Conservation (phyloP, 1,140 invertebrate species). For the Diorhabda sublineata region DNA sequence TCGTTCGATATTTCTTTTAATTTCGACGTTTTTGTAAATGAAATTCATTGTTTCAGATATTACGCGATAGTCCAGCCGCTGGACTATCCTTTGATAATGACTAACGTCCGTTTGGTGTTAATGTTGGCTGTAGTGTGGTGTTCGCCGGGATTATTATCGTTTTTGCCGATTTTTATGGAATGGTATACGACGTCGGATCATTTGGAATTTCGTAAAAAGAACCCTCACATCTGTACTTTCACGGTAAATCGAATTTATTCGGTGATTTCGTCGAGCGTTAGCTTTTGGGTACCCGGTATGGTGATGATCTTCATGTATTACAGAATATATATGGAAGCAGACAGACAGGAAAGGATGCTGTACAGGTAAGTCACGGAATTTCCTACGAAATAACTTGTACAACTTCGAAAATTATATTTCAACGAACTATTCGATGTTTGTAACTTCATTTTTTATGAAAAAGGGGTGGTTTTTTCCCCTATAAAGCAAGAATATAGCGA, state of each 20-base stretch:
- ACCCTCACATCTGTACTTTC: conserved; percentile 79
- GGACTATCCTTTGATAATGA: conserved; percentile 87
- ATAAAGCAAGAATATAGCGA: neutral
- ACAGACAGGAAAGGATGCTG: conserved; percentile 85
- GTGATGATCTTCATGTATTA: conserved; percentile 95
- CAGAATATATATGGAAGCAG: conserved; percentile 86
- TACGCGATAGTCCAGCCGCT: conserved; percentile 86
- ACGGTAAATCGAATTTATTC: conserved; percentile 87
- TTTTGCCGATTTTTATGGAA: conserved; percentile 90
- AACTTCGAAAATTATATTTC: too few relatives aligned
- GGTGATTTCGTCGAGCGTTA: conserved; percentile 85
- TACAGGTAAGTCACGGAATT: conserved; percentile 62
- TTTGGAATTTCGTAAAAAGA: conserved; percentile 61
- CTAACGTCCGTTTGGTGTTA: conserved; percentile 65
- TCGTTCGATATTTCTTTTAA: too few relatives aligned
- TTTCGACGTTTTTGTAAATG: too few relatives aligned
- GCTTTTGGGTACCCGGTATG: conserved; percentile 92
- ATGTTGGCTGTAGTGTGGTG: conserved; percentile 88
- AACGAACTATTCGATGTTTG: neutral
- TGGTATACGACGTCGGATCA: conserved; percentile 88
- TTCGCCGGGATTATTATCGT: conserved; percentile 86
- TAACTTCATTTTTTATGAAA: neutral
- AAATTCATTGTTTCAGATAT: conserved; percentile 49
- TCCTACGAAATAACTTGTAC: too few relatives aligned
- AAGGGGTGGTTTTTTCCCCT: neutral